These are phyloP conservation scores for Osmerus mordax DNA, from an alignment of 2,113 vertebrate species.

Conservation along the genomic window DNA sequence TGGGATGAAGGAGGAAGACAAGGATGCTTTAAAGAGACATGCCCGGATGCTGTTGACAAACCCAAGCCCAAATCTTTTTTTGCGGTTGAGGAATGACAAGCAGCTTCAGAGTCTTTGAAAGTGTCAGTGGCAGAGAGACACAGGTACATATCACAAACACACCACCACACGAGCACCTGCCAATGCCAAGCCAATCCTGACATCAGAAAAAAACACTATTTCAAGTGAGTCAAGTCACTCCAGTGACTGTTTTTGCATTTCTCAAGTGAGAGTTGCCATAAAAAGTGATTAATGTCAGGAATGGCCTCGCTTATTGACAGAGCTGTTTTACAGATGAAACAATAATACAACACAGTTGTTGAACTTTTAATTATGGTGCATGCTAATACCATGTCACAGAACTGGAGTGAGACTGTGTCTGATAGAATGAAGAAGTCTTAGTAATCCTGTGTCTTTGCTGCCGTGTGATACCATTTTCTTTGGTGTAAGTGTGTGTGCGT, in stretches of 20 bases:
- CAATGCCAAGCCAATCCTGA: no score
- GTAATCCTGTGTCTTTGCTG: background rate
- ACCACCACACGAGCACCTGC: no score
- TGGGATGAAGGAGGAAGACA: constrained; percentile 51
- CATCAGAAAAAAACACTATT: no score
- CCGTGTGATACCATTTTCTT: no score
- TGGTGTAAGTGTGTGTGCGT: constrained; percentile 10
- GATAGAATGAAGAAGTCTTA: constrained; percentile 39
- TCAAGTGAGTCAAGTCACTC: no score
- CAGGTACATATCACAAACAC: no score
- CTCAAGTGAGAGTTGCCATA: no score
- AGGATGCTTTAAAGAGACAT: constrained; percentile 56
- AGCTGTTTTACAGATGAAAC: background rate
- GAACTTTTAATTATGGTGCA: constrained; percentile 10
- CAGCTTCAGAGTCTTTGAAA: background rate
- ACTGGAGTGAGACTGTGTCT: constrained; percentile 58
- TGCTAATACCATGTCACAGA: constrained; percentile 23
- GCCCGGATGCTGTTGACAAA: constrained; percentile 31
- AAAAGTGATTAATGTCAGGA: constrained; percentile 10
- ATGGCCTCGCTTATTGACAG: constrained; percentile 1
- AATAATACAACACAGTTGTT: constrained; percentile 1
- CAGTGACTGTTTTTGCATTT: no score
- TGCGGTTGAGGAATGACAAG: background rate
- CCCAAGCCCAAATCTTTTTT: background rate
- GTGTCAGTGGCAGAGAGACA: background rate